Base-by-base conservation (phyloP, 2,888 invertebrate genomes). In the Baccha elongata region DNA sequence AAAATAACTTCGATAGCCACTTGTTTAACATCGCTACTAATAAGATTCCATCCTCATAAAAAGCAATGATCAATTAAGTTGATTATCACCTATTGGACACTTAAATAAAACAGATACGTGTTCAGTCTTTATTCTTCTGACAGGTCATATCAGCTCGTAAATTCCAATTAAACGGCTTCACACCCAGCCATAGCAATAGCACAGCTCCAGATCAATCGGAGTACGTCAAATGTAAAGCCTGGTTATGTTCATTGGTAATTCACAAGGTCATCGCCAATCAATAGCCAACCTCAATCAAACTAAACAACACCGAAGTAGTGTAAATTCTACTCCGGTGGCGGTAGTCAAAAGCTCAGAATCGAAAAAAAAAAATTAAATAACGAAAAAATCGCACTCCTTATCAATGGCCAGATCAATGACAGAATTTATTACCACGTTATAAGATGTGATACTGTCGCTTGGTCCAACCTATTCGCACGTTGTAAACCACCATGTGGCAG, bases 401-500 rank as follows among this genome's bases (percentile, higher is more conserved):
- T 83, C 83, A 76, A 40, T 50, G 40, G 40, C 68, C 32, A 62
- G 78, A 83, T 83, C 83, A 78, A 83, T 73, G 83, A 78, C 83
- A 83, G 78, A 78, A 83, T 83, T 83, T 83, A 83, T 83, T 73
- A 73, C 78, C 72, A 78, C 78, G 76, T 68, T 83, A 35, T 53
- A 76, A 83, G 81, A 83, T 62, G 76, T 71, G 75, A 76, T 83
- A 67, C 67, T 83, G 81, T 76, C 67, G 81, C 72, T n/a, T 71
- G 44, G 76, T 35, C 65, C 68, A 72, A 83, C 83, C 78, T 83
- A 83, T 83, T 83, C 83, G 83, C 83, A 83, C 83, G 50, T 83
- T 83, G 78, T 83, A 83, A 83, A 83, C 72, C 83, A 83, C 64
- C 83, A 73, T 78, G 78, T 73, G 83, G 76, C 72, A 68, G 78